Evolutionary conservation across 2,797 vertebrate species (phyloP).

Genomic region (Sebastes wilsoni): DNA sequence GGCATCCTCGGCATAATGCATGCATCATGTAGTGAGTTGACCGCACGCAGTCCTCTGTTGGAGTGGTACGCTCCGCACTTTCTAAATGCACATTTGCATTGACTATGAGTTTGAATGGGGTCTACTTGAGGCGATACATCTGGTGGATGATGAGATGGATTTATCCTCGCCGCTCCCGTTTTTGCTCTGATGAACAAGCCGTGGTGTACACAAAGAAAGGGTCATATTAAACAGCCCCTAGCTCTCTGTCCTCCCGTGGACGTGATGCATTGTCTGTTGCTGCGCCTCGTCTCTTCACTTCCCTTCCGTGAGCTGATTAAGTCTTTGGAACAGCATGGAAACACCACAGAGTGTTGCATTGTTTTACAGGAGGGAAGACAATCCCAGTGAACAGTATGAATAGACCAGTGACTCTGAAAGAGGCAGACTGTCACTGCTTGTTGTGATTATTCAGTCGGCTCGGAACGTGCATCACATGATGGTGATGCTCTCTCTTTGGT

Average conservation of each 20-base stretch:
- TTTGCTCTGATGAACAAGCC: conserved; percentile 65
- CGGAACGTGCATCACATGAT: background rate
- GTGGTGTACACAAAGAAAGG: conserved; percentile 52
- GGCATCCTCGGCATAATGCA: conserved; percentile 34
- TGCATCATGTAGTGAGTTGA: conserved; percentile 29
- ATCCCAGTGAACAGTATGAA: conserved; percentile 43
- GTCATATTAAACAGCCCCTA: conserved; percentile 61
- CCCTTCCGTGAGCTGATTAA: conserved; percentile 52
- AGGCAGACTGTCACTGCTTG: conserved; percentile 30
- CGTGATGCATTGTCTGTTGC: conserved; percentile 64
- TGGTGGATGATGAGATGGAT: conserved; percentile 65
- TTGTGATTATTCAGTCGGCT: conserved; percentile 27
- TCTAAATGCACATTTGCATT: conserved; percentile 38
- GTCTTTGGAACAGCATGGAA: conserved; percentile 47
- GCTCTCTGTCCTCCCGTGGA: conserved; percentile 31
- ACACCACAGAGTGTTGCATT: conserved; percentile 54
- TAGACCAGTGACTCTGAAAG: conserved; percentile 41
- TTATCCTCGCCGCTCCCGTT: conserved; percentile 34
- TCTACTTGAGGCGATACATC: conserved; percentile 52
- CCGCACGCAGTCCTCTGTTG: background rate
- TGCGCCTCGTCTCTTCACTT: conserved; percentile 52
- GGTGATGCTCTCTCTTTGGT: background rate
- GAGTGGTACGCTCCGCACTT: conserved; percentile 8
- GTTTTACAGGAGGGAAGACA: conserved; percentile 42
- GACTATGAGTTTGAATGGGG: conserved; percentile 52